Conservation (phyloP, 2,113 vertebrate species). For the Sceloporus undulatus region DNA sequence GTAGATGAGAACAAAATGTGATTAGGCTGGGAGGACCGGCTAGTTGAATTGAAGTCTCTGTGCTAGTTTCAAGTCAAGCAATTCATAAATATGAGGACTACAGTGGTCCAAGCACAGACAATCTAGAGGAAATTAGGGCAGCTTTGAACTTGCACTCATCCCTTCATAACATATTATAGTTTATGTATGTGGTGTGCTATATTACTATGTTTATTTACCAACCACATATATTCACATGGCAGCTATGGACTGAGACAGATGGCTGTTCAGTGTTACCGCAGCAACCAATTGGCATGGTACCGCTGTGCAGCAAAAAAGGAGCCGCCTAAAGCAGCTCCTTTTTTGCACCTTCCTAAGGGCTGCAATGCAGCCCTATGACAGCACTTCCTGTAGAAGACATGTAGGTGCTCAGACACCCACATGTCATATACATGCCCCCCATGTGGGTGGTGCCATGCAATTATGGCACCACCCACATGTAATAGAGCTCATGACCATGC, state of each 20-base stretch:
- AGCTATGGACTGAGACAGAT: neutral
- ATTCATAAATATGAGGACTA: neutral
- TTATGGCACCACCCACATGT: no score
- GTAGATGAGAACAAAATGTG: slow-evolving; percentile 13
- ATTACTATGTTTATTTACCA: neutral
- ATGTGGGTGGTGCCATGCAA: no score
- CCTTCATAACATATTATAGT: neutral
- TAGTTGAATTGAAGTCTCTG: slow-evolving; percentile 2
- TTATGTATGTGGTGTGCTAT: neutral
- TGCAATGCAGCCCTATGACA: no score
- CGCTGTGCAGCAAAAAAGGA: no score
- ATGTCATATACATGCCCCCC: no score
- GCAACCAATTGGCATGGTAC: no score
- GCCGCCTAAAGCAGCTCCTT: no score
- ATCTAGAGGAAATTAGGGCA: neutral
- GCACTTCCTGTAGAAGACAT: no score
- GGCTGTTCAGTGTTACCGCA: no score
- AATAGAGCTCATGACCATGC: no score
- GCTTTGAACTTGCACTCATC: neutral
- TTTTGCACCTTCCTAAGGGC: no score
- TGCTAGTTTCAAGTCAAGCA: neutral
- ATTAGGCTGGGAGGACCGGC: neutral
- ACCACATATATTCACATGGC: neutral
- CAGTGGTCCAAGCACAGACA: neutral
- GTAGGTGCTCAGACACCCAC: no score